Percentiles rank a stretch among this genome's conserved stretches.
Evolutionary conservation across 2,797 vertebrate genomes (phyloP).

Genomic region (Heterohyrax brucei): DNA sequence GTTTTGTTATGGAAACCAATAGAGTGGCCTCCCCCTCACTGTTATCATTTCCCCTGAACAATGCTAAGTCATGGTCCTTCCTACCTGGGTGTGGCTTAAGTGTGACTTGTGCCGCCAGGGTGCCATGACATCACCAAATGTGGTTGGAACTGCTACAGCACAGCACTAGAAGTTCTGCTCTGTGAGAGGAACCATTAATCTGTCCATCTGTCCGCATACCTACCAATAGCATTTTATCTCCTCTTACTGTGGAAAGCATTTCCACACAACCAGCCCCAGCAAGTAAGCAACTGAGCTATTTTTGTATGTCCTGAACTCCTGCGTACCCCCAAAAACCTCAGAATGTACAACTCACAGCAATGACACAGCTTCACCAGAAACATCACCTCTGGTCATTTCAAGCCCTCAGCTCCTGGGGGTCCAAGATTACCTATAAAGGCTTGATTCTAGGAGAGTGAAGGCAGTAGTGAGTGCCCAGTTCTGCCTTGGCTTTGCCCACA

Average conservation of each 20-base stretch:
- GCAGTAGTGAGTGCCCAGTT: neutral
- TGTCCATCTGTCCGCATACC: neutral
- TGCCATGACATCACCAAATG: neutral
- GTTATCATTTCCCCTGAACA: neutral
- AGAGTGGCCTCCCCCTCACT: neutral
- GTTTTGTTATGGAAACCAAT: neutral
- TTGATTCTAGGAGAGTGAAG: neutral
- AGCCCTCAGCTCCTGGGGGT: neutral
- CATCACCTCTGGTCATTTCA: neutral
- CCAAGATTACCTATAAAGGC: neutral
- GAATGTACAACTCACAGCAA: neutral
- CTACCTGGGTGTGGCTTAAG: neutral
- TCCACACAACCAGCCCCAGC: neutral
- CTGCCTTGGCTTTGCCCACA: neutral
- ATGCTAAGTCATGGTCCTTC: slow-evolving; percentile 1
- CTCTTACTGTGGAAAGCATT: neutral
- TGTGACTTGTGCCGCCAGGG: neutral
- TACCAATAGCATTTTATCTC: neutral
- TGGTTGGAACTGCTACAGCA: neutral
- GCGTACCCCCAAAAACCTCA: neutral
- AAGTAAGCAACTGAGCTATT: neutral
- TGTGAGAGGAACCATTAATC: neutral
- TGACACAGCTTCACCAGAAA: neutral
- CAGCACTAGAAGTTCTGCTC: neutral
- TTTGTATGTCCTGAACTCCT: neutral